Percentiles rank a stretch among this genome's conserved stretches.
These are phyloP conservation scores for Lophura nycthemera DNA, from an alignment of 2,113 vertebrate species.

Conservation along the genomic window DNA sequence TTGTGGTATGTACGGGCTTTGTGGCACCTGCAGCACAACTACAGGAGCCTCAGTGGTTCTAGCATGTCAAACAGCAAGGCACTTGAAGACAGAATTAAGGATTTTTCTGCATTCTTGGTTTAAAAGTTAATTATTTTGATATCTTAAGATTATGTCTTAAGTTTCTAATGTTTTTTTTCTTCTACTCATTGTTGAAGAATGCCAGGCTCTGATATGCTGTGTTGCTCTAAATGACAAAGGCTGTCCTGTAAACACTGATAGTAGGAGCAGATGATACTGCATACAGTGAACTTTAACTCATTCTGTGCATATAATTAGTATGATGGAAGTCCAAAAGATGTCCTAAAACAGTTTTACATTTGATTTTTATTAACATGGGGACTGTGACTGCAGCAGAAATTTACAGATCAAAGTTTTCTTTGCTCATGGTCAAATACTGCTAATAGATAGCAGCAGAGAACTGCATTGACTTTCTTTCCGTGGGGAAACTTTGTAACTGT, in stretches of 20 bases:
- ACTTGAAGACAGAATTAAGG: not conserved
- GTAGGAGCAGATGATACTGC: not conserved
- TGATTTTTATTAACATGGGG: not conserved
- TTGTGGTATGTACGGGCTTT: not conserved
- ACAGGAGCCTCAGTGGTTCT: not conserved
- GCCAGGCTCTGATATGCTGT: not conserved
- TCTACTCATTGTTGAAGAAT: not conserved
- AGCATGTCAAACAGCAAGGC: not conserved
- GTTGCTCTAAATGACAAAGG: not conserved
- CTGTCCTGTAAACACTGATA: not conserved
- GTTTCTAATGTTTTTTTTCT: not conserved
- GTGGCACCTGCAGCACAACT: not conserved
- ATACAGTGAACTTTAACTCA: not conserved
- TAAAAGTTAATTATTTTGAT: not conserved
- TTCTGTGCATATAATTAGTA: accelerated
- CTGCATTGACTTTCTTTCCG: accelerated
- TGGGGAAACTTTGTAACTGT: not conserved
- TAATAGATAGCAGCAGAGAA: not conserved
- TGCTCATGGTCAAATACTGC: not conserved
- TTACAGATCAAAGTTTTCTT: not conserved
- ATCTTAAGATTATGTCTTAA: not conserved
- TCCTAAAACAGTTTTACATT: not conserved
- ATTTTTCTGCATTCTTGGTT: not conserved
- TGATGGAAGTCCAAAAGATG: not conserved
- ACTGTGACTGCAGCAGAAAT: not conserved